Evolutionary conservation across 2,113 vertebrate species (phyloP), one percentile per base, ranked within the genome.

Genomic region (Noctilio leporinus): DNA sequence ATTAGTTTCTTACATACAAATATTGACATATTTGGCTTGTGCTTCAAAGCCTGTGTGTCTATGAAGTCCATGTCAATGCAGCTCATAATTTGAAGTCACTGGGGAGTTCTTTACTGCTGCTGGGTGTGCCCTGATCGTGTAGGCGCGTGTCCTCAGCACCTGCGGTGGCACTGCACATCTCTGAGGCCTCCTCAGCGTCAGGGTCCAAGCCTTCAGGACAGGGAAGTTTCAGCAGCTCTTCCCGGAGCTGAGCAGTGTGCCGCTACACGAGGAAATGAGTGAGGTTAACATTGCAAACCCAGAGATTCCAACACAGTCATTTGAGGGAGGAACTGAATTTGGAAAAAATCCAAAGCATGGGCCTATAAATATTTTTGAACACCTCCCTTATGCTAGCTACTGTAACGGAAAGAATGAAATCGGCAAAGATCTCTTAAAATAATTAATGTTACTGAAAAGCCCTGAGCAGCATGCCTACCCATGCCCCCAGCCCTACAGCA

Each of bases 1-100:
- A 99, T 99, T 99, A 99, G 98, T 98, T 99, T 99, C 99, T 99
- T 99, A 99, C 99, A 99, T 99, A 99, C 99, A 99, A 99, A 99
- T 99, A 99, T 99, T 98, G 99, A 99, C 99, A 99, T 99, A 98
- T 99, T 99, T 99, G 99, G 99, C 99, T 99, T 99, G 99, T 99
- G 98, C 99, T 99, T 99, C 97, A 97, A 99, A 99, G 99, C 99
- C 99, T 98, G 97, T 98, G 90, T 99, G 98, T 99, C 99, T 98
- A 95, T 97, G 97, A 98, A 98, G 98, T 97, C 98, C 98, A 97
- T 62, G 97, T 97, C 97, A 96, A 97, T 28, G 96, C 95, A 98
- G 97, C 98, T 99, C 99, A 99, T 98, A 99, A 99, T 98, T 99
- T 99, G 98, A 99, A 99, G 97, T 99, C 99, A 91, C 98, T 97